Conservation (phyloP, 23 tunicate species). For the Ascidia mentula region DNA sequence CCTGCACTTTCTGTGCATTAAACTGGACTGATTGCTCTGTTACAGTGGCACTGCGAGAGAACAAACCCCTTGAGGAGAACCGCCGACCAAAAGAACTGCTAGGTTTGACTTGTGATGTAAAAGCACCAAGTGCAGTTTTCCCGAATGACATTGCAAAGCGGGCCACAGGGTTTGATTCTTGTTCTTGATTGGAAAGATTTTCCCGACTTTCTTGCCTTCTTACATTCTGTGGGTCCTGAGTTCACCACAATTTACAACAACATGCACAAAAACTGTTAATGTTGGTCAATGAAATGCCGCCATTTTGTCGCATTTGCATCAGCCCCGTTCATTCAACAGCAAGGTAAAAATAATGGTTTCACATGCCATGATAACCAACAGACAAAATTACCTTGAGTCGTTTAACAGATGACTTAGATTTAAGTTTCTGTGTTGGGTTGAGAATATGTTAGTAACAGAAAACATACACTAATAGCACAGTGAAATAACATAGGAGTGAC, state of each 20-base stretch:
- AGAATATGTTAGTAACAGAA: not conserved
- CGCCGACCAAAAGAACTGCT: not conserved
- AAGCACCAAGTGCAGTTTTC: not conserved
- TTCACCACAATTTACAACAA: not conserved
- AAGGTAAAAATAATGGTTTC: not conserved
- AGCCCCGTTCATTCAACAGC: not conserved
- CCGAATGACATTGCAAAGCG: slow-evolving; percentile 15
- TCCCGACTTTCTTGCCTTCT: not conserved
- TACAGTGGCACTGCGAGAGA: not conserved
- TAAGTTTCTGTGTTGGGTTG: slow-evolving; percentile 27
- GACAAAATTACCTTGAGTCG: slow-evolving; percentile 16
- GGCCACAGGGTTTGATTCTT: not conserved
- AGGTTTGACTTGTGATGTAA: not conserved
- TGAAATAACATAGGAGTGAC: too few relatives aligned
- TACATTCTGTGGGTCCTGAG: not conserved
- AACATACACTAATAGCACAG: too few relatives aligned
- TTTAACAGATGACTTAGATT: slow-evolving; percentile 19
- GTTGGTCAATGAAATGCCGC: too few relatives aligned
- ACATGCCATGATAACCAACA: not conserved
- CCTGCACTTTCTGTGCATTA: not conserved
- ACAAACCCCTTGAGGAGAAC: not conserved
- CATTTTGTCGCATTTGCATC: not conserved
- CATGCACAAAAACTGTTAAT: not conserved
- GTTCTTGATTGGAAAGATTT: not conserved
- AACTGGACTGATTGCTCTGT: not conserved